Evolutionary conservation across 2,113 vertebrate species (phyloP).

Genomic region (Datnioides undecimradiatus): DNA sequence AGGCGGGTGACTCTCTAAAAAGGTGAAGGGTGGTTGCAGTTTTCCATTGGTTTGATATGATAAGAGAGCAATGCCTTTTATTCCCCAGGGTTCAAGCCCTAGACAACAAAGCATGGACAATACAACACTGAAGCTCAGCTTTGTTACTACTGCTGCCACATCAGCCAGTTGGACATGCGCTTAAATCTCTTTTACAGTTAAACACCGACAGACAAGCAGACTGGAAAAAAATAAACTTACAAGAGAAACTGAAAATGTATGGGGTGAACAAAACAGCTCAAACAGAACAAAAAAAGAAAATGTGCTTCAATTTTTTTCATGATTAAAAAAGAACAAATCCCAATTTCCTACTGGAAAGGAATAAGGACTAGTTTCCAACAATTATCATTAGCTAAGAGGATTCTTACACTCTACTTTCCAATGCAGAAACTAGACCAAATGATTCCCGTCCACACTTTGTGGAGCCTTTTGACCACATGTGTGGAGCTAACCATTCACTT

Average conservation of each 20-base stretch:
- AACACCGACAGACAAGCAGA: neutral
- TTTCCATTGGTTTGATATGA: constrained; percentile 50
- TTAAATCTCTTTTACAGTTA: neutral
- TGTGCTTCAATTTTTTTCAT: constrained; percentile 30
- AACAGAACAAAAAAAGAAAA: neutral
- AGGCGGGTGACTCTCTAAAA: constrained; percentile 55
- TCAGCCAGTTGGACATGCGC: neutral
- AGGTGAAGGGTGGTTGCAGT: constrained; percentile 61
- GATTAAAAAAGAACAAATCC: too few relatives aligned
- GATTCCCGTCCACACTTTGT: constrained; percentile 11
- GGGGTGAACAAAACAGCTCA: neutral
- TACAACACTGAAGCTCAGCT: constrained; percentile 3
- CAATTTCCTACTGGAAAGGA: constrained; percentile 14
- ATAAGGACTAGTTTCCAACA: constrained; percentile 1
- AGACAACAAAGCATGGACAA: constrained; percentile 28
- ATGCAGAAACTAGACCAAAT: constrained; percentile 15
- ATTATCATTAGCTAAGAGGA: constrained; percentile 13
- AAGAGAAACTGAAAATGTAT: constrained; percentile 2
- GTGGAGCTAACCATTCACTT: constrained; percentile 29
- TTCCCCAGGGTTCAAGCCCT: constrained; percentile 15
- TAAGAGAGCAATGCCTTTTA: constrained; percentile 24
- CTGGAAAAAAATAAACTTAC: neutral
- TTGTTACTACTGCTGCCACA: constrained; percentile 28
- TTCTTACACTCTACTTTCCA: constrained; percentile 47
- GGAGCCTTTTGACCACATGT: constrained; percentile 18